Base-by-base conservation (phyloP, 1,140 invertebrate species). In the Argopecten irradians region DNA sequence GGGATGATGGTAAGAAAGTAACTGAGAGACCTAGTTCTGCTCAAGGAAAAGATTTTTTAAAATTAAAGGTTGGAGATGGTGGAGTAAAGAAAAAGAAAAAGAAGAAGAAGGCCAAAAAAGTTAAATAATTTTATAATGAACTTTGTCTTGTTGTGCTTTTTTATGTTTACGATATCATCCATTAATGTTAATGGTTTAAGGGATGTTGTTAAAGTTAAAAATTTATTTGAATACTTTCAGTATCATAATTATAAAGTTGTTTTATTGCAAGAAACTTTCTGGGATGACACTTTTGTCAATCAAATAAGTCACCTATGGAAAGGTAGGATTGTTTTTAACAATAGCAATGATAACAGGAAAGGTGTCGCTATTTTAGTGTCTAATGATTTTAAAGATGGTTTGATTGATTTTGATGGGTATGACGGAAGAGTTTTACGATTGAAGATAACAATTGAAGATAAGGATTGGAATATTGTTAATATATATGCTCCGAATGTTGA, bases 211-310 rank as follows among this genome's bases (percentile, higher is more conserved):
- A 85, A 85, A 85, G 36, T 85, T 34, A 36, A 22, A 39, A 85
- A 36, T 28, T 14, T 85, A 8, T 85, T 85, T 85, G 34, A 9
- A 85, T 22, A 8, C 9, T 35, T 85, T 36, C 8, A 85, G 13
- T 14, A 36, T 28, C 34, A 85, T 28, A 19, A 36, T 7, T 85
- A 36, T 85, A 28, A 85, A 16, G 34, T 85, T 13, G 36, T 36
- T 36, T 85, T 85, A 3, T 36, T 34, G 28, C 84, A 85, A 85
- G 84, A 85, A 28, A 85, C 84, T 0, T 85, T 85, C 35, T 85
- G 84, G 84, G 36, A 85, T 35, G 84, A 85, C 22, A 34, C 9
- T 35, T 36, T 35, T 85, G 84, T 85, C 9, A 36, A 39, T 85
- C 34, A 85, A 36, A 39, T 39, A 28, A 85, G 28, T 7, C 34